Base-by-base conservation (phyloP, 2,797 vertebrate species). In the Enteromius mattozi region DNA sequence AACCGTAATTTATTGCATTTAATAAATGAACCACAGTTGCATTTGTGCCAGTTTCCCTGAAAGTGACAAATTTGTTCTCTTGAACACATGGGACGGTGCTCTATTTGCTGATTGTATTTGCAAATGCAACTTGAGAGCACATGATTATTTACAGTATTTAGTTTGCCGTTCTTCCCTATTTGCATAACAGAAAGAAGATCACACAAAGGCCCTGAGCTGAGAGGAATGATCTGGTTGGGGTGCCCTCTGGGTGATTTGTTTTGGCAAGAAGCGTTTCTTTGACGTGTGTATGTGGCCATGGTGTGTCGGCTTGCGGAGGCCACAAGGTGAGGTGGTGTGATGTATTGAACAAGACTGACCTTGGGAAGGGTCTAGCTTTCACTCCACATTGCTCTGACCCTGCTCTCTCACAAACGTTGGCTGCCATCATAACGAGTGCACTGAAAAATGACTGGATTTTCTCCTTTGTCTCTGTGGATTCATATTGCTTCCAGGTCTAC, bases 51-150 rank as follows among this genome's bases (percentile, higher is more conserved):
- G 6, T 40, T 77, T 77, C 49, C 35, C 13, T 2, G 4, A 13
- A 77, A 77, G 35, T 59, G 74, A 77, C 13, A 9, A 5, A 56
- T 77, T 59, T 59, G 74, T 77, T 16, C 45, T 33, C 24, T 10
- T 51, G 45, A 40, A 77, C 51, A 77, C 33, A 16, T 40, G 13
- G 3, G 21, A 40, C 16, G 13, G 6, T 27, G 33, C 51, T 77
- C 54, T 40, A 13, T 33, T 70, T 54, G 63, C 33, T 21, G 9
- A 27, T 42, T 33, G n/a, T 69, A 56, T 85, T 27, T n/a, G 17
- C n/a, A 91, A 88, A 92, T 86, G 86, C 89, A 88, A 92, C 90
- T 89, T 92, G 90, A 84, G 88, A 91, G 89, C 87, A 82, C 88
- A 27, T 80, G 5, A 51, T 87, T 54, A 27, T 74, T 87, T 89